phyloP scores from a whole-genome alignment of 2,113 vertebrate species.

The Puma concolor region DNA sequence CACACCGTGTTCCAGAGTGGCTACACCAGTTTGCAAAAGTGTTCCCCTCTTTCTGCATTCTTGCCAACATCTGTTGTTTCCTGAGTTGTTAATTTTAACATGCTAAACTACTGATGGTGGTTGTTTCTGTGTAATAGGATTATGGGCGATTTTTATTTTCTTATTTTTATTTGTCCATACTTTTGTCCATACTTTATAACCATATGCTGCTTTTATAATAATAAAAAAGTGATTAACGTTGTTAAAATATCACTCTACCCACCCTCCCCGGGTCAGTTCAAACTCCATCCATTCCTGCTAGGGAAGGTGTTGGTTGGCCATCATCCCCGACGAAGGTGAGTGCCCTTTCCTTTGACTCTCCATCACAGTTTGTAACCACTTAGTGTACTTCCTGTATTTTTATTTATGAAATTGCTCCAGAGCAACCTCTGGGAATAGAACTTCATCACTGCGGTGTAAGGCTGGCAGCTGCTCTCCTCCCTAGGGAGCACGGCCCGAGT shows the following conservation, averaged over 20 bases:
- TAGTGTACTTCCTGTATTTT: not conserved
- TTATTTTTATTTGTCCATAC: not conserved
- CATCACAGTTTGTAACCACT: not conserved
- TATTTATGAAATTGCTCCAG: not conserved
- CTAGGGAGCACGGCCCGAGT: accelerated
- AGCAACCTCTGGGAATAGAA: not conserved
- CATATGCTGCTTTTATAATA: not conserved
- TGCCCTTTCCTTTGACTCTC: not conserved
- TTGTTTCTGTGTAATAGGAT: not conserved
- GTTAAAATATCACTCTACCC: not conserved
- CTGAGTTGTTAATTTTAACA: not conserved
- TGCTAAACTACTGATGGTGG: not conserved
- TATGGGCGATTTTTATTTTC: not conserved
- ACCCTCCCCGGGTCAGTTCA: not conserved
- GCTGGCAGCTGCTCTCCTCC: not conserved
- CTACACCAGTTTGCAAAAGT: no score
- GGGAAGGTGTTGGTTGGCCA: not conserved
- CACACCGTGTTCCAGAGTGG: no score
- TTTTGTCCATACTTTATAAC: not conserved
- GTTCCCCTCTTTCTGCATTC: no score
- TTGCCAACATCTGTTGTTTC: no score
- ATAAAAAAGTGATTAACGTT: not conserved
- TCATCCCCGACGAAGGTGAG: not conserved
- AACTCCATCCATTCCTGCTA: not conserved
- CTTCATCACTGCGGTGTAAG: accelerated